Evolutionary conservation across 2,797 vertebrate species (phyloP).

Genomic region (Macroramphosus scolopax): DNA sequence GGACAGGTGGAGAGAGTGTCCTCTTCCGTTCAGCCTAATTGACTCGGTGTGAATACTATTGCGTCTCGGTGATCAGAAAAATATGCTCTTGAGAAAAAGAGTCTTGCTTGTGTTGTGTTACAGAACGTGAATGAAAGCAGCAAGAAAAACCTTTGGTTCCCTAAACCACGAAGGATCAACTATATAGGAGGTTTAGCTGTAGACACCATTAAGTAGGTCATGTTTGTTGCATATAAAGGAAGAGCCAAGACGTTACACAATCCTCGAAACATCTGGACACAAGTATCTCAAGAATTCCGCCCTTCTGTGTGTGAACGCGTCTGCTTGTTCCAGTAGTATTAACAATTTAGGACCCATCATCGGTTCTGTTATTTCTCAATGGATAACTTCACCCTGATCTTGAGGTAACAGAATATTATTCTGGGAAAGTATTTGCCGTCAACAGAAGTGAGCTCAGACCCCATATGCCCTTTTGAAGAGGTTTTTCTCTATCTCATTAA

Average conservation of each 20-base stretch:
- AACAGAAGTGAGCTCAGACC: conserved; percentile 28
- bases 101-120: conserved; percentile 2
- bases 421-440: conserved; percentile 20
- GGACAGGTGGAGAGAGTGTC: conserved; percentile 40
- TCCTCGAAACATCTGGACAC: conserved; percentile 64
- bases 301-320: conserved; percentile 40
- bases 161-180: conserved; percentile 41
- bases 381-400: conserved; percentile 43
- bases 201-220: conserved; percentile 64
- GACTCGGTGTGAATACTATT: conserved; percentile 20
- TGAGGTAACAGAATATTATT: conserved; percentile 23
- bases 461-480: conserved; percentile 34
- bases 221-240: conserved; percentile 53
- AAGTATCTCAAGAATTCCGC: conserved; percentile 52
- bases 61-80: no score
- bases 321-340: conserved; percentile 41
- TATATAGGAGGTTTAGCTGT: conserved; percentile 44
- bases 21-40: conserved; percentile 41
- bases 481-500: conserved; percentile 41
- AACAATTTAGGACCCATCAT: conserved; percentile 47
- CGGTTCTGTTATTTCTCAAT: conserved; percentile 35
- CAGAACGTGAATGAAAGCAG: conserved; percentile 28
- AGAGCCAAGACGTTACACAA: conserved; percentile 52
- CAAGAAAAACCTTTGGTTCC: conserved; percentile 17
- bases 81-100: no score